These are phyloP conservation scores for Liasis olivaceus DNA, from an alignment of 2,797 vertebrate species.

Conservation along the genomic window DNA sequence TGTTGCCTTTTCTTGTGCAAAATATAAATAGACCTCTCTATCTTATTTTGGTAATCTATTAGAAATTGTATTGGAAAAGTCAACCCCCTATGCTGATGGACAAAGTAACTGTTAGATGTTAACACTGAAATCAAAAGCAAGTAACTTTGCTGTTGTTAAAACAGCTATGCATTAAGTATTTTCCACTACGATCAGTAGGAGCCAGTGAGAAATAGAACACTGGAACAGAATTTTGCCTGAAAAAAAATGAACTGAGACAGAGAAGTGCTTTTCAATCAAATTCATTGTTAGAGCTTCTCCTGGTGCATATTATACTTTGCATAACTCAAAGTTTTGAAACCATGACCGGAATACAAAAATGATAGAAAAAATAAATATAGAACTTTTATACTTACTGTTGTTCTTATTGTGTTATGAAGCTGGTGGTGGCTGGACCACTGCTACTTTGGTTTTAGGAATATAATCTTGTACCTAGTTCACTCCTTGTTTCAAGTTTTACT, in stretches of 20 bases:
- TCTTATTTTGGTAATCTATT: conserved; percentile 56
- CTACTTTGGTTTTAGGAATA: not conserved
- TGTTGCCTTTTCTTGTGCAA: conserved; percentile 46
- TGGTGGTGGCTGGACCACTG: not conserved
- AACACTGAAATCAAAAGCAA: not conserved
- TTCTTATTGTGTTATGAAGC: not conserved
- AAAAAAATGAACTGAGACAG: not conserved
- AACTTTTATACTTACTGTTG: not conserved
- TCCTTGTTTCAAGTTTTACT: not conserved
- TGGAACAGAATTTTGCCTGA: not conserved
- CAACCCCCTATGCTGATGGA: not conserved
- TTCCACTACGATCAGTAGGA: not conserved
- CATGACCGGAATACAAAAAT: not conserved
- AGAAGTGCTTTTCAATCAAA: conserved; percentile 1
- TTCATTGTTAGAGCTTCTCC: not conserved
- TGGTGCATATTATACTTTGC: conserved; percentile 16
- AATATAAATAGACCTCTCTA: conserved; percentile 48
- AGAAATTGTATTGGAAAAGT: conserved; percentile 31
- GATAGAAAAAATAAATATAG: not conserved
- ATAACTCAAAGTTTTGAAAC: conserved; percentile 5
- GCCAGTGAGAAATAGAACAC: not conserved
- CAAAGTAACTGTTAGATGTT: not conserved
- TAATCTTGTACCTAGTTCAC: not conserved
- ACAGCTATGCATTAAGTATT: not conserved
- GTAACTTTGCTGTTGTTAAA: not conserved